A percentile compares a stretch with the other conserved stretches of the same genome.
These are phyloP conservation scores for Diaperis boleti DNA, from an alignment of 2,888 invertebrate species.

Conservation along the genomic window DNA sequence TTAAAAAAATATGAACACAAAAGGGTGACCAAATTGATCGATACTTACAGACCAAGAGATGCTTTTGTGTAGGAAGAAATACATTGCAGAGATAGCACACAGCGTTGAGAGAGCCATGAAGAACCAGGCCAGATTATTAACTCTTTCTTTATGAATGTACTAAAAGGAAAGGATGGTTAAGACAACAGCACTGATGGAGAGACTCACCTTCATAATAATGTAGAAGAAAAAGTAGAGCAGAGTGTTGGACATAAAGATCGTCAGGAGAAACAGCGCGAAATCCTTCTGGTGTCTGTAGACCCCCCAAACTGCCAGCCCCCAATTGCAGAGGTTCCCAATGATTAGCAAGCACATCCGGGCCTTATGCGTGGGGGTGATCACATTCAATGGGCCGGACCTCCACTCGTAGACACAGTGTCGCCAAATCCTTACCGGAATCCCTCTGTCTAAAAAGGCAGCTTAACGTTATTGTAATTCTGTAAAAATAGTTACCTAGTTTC, in stretches of 20 bases:
- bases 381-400: constrained; percentile 63
- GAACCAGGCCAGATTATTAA: constrained; percentile 72
- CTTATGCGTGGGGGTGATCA: constrained; percentile 66
- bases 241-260: constrained; percentile 86
- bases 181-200: too few species aligned
- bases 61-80: constrained; percentile 79
- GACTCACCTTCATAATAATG: constrained; percentile 85
- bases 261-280: constrained; percentile 84
- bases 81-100: constrained; percentile 77
- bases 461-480: neutral
- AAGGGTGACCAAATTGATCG: neutral
- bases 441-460: constrained; percentile 53
- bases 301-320: constrained; percentile 76
- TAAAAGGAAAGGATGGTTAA: constrained; percentile 56
- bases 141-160: constrained; percentile 75
- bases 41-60: constrained; percentile 75
- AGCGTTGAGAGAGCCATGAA: constrained; percentile 75
- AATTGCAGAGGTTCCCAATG: constrained; percentile 74
- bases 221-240: constrained; percentile 85
- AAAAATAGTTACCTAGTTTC: constrained; percentile 73
- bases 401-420: constrained; percentile 62
- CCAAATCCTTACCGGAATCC: constrained; percentile 55
- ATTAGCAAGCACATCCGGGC: constrained; percentile 72
- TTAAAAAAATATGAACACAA: neutral
- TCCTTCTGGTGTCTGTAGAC: constrained; percentile 74